phyloP scores from a whole-genome alignment of 2,113 vertebrate genomes.

The Nothoprocta pentlandii region DNA sequence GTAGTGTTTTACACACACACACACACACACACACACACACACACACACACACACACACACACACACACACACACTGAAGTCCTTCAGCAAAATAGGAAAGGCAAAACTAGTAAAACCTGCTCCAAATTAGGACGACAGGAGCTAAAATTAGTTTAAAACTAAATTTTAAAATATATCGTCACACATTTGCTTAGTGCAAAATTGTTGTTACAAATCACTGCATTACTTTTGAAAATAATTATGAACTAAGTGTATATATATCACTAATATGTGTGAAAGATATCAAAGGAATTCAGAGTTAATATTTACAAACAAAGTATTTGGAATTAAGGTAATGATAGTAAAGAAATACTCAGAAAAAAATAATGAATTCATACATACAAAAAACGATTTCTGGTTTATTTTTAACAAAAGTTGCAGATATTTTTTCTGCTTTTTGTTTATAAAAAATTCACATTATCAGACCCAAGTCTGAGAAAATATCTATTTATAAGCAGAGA shows the following conservation, averaged over 20 bases:
- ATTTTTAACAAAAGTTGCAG: background rate
- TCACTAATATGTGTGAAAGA: background rate
- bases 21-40: accelerated
- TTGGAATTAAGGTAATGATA: accelerated
- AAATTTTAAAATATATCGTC: background rate
- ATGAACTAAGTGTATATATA: accelerated
- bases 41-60: accelerated
- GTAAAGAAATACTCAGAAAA: background rate
- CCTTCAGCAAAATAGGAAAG: background rate
- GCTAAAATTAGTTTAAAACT: background rate
- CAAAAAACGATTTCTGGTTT: background rate
- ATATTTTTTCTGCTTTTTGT: background rate
- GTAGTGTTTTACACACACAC: accelerated
- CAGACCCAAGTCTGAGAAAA: background rate
- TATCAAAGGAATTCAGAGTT: background rate
- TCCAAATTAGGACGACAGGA: background rate
- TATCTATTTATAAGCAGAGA: background rate
- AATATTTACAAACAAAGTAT: background rate
- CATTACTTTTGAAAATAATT: background rate
- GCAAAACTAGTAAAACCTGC: background rate
- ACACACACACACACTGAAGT: background rate
- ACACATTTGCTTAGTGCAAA: background rate
- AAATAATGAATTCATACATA: background rate
- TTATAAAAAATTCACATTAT: background rate
- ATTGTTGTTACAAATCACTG: background rate